Base-by-base conservation (phyloP, 2,888 invertebrate genomes). In the Stegophylla sp. region DNA sequence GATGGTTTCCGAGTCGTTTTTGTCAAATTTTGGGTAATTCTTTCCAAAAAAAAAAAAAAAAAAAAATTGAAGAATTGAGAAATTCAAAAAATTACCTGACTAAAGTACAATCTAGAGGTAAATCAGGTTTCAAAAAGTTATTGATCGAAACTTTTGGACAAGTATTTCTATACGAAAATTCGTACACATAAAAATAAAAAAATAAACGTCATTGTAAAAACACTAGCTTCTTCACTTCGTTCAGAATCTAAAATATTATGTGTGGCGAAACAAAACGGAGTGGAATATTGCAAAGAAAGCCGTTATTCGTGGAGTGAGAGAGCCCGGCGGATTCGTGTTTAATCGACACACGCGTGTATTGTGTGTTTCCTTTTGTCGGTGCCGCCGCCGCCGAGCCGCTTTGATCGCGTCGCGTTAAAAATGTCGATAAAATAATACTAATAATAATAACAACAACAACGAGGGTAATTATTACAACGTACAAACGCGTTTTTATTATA, bases 351-450 rank as follows among this genome's bases (percentile, higher is more conserved):
- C 15, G 26, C 51, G 48, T 48, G 51, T 61, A 63, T 63, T 48
- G 26, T 48, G 26, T 67, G 26, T 69, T 69, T 61, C 51, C 51
- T 59, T 79, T 79, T 71, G 67, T 71, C n/a, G 23, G 34, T 79
- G 71, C 79, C 77, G 77, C 69, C 77, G 43, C 17, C 34, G 20
- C 26, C 69, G 53, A 15, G 17, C 53, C 48, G 61, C 48, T 64
- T 67, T 51, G 77, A 77, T 69, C 79, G 79, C 13, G 53, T 69
- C 71, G 61, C 79, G 61, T 69, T 79, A 79, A 71, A n/a, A 79
- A 61, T 69, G 51, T 61, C 71, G 79, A 79, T 79, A 79, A 79
- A 61, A n/a, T n/a, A n/a, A n/a, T n/a, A n/a, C n/a, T n/a, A n/a
- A n/a, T n/a, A 77, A 66, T 41, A 69, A 59, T n/a, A 20, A 69